phyloP scores from a whole-genome alignment of 2,888 invertebrate genomes.

The Eupithecia inturbata region DNA sequence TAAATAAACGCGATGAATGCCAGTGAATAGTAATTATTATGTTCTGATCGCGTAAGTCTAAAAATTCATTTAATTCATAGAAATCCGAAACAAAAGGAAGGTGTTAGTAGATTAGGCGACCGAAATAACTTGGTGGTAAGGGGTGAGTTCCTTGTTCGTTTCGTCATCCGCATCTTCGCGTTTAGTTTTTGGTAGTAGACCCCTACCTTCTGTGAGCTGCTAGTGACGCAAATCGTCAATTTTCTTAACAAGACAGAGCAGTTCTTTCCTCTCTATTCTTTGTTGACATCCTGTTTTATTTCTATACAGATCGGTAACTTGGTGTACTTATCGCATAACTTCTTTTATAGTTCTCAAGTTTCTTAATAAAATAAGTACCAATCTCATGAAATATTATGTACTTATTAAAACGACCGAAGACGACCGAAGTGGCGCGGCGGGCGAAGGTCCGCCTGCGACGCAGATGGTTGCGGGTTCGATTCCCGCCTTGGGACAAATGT shows the following conservation, averaged over 20 bases:
- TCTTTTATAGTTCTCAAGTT: not conserved
- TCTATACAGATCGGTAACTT: not conserved
- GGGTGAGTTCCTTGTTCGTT: not conserved
- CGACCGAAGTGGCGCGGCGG: no score
- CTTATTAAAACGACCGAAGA: not conserved
- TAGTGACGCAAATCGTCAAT: constrained; percentile 60
- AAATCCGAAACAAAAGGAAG: not conserved
- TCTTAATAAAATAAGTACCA: not conserved
- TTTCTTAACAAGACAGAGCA: constrained; percentile 35
- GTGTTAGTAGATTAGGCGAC: not conserved
- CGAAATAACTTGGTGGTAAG: not conserved
- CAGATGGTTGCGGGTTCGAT: no score
- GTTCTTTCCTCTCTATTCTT: not conserved
- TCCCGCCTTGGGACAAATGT: no score
- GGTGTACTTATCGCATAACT: not conserved
- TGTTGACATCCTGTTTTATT: not conserved
- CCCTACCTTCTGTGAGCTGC: constrained; percentile 40
- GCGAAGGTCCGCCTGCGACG: no score
- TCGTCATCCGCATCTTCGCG: not conserved
- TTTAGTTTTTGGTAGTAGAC: not conserved
- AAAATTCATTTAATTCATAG: no score
- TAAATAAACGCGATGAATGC: no score
- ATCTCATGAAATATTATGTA: not conserved
- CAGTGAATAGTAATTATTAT: no score
- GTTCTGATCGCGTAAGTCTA: no score